Base-by-base conservation (phyloP, 2,797 vertebrate genomes). In the Aldrovandia affinis region DNA sequence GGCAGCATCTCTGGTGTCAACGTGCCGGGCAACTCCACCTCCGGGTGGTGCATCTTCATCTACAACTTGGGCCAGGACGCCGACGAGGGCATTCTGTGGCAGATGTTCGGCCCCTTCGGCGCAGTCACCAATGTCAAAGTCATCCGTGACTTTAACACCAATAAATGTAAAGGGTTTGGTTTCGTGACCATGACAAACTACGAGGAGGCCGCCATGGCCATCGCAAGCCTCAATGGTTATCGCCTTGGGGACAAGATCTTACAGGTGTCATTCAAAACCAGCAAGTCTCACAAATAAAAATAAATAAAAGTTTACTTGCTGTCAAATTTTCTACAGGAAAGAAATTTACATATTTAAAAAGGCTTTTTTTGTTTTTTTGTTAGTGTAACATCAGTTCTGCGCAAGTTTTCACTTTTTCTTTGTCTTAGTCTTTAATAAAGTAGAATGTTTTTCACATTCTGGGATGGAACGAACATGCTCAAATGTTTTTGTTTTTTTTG, bases 181-280 rank as follows among this genome's bases (percentile, higher is more conserved):
- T 99, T 99, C 90, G 98, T 99, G 89, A 98, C 98, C 93, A 99
- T 99, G 98, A 97, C 96, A 89, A 99, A 99, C 95, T 99, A 99
- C 90, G 98, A 99, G 94, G 98, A 99, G 93, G 98, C 98, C 0
- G 97, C 98, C 88, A 98, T 99, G 98, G 98, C 98, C 86, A 99
- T 99, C 88, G 97, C 97, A 89, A 99, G 97, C 92, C 96, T 99
- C 89, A 98, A 99, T 22, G 98, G 98, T 85, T 99, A 99, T 94
- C 97, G 97, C 88, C 94, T 99, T 91, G 98, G 98, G 86, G 98
- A 99, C 96, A 98, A 98, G 92, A 97, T 98, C 91, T 96, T 99
- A 86, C 98, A 99, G 93, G 98, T 99, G 92, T 99, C 98, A 86
- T 99, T 99, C 94, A 99, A 99, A 95, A 98, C 98, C 95, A 98